Evolutionary conservation across 2,888 invertebrate genomes (phyloP), one percentile per base, ranked within the genome.

Genomic region (Galeopsomyia nigrocyanea): DNA sequence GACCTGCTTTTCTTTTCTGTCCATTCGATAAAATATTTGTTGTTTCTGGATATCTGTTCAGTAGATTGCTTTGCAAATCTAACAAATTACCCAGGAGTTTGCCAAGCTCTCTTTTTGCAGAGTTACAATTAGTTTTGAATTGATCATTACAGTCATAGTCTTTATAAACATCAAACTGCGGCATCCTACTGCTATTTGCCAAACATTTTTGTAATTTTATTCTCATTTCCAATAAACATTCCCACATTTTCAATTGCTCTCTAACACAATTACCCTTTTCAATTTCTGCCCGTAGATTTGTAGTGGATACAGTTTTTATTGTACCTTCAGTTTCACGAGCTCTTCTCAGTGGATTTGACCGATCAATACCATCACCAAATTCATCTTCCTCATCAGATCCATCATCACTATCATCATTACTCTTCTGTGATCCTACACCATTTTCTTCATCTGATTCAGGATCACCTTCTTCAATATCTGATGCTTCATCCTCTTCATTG

Each of bases 131-230:
- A 13, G 88, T 88, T 31, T 84, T 78, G 81, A 92, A 91, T 46
- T 90, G 88, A 51, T 87, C 82, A 58, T 88, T 88, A 0, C 87
- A 83, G 74, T 84, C 87, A 49, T 91, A 86, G 61, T 87, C 80
- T 13, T 86, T 81, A 79, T 90, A 91, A 7, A 82, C 83, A 9
- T 91, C 89, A 21, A 87, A 83, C 78, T 93, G 90, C 0, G 97
- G 97, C 87, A 97, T 89, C 82, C 92, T 92, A 85, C 97, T 97
- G 0, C 93, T 90, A 16, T 91, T 89, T 56, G 90, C 87, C 65
- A 96, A 84, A 80, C 93, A 90, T 84, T 96, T 94, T 84, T 98
- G 97, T 26, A 97, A 86, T 82, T 94, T 93, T 79, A 98, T 97
- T 77, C 98, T 90, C 83, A 93, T 89, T 87, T 98, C 96, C 26